A percentile compares a stretch with the other conserved stretches of the same genome.
These are phyloP conservation scores for Microtus californicus DNA, from an alignment of 2,797 vertebrate species.

Conservation along the genomic window DNA sequence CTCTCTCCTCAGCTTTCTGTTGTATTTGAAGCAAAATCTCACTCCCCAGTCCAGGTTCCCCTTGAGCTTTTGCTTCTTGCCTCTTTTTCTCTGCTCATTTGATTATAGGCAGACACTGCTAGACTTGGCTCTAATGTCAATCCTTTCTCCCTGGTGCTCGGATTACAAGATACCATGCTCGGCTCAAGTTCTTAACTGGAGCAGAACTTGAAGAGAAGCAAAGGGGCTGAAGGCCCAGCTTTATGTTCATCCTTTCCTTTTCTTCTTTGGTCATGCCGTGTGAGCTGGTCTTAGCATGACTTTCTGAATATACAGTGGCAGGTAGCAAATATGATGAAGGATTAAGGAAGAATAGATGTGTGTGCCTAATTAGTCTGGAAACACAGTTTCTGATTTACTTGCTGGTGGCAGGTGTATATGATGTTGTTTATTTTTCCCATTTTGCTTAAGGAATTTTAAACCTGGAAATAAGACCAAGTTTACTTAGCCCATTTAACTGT, in stretches of 20 bases:
- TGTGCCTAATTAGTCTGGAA: not conserved
- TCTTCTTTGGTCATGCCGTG: not conserved
- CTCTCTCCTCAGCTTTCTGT: too few species aligned
- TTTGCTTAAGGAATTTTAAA: constrained; percentile 53
- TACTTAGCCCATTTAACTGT: constrained; percentile 45
- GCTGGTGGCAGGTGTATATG: constrained; percentile 17
- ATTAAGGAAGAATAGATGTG: constrained; percentile 23
- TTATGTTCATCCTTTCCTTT: not conserved
- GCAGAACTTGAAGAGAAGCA: constrained; percentile 7
- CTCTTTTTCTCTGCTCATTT: not conserved
- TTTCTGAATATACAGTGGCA: not conserved
- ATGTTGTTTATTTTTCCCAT: constrained; percentile 67
- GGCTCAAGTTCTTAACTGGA: constrained; percentile 22
- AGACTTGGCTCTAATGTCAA: not conserved
- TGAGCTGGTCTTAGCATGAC: not conserved
- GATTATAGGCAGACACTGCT: not conserved
- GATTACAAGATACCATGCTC: not conserved
- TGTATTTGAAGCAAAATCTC: not conserved
- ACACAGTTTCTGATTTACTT: constrained; percentile 51
- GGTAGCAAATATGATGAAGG: not conserved
- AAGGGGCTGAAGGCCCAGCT: not conserved
- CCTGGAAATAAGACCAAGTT: constrained; percentile 65
- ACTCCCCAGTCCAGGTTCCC: not conserved
- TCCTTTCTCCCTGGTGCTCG: not conserved
- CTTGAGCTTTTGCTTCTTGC: not conserved